Conservation (phyloP, 2,113 vertebrate genomes). For the Platycercus adscitus region DNA sequence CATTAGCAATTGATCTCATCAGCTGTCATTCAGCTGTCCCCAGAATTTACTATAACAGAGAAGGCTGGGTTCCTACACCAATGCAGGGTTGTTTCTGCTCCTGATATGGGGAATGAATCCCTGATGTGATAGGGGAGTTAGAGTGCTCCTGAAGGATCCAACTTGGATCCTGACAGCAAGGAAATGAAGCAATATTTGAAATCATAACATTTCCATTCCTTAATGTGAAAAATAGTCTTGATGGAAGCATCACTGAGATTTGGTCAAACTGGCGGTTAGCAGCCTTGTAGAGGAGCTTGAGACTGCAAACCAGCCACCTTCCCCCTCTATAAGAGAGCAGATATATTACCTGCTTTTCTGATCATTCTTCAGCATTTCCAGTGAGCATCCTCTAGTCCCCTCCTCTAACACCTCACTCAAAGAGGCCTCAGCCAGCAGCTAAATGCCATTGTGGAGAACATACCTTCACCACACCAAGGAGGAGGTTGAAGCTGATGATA, state of each 20-base stretch:
- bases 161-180: background rate
- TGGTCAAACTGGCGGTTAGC: background rate
- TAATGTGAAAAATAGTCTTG: background rate
- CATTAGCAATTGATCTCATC: too few relatives aligned
- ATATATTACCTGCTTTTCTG: background rate
- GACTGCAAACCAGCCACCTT: background rate
- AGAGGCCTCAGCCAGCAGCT: background rate
- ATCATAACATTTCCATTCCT: background rate
- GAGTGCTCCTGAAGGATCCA: background rate
- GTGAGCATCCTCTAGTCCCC: background rate
- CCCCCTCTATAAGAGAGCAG: fast-evolving
- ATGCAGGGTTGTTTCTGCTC: background rate
- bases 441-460: background rate
- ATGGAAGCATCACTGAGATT: background rate
- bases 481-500: slow-evolving; percentile 75
- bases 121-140: fast-evolving
- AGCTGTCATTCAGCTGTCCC: background rate
- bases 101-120: background rate
- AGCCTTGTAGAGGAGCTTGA: background rate
- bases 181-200: background rate
- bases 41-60: background rate
- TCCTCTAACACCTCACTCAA: background rate
- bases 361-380: background rate
- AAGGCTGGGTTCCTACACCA: background rate
- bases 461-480: slow-evolving; percentile 79